A percentile compares a stretch with the other conserved stretches of the same genome.
Conservation (phyloP, 2,113 vertebrate genomes). For the Neofelis nebulosa region DNA sequence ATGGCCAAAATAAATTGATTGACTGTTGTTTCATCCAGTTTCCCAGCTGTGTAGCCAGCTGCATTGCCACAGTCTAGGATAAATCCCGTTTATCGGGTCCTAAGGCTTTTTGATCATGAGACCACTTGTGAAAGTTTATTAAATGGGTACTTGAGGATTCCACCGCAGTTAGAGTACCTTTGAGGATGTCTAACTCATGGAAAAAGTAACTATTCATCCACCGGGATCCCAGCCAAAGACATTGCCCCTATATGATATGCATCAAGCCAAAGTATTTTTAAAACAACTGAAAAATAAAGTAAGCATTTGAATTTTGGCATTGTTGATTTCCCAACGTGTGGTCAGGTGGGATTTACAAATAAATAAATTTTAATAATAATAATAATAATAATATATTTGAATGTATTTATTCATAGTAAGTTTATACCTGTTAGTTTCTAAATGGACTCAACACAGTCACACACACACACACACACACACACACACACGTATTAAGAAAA, state of each 20-base stretch:
- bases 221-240: not conserved
- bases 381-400: not conserved
- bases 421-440: not conserved
- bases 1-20: slow-evolving; percentile 62
- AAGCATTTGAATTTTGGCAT: not conserved
- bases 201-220: not conserved
- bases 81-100: slow-evolving; percentile 44
- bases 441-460: not conserved
- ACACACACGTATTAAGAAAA: not conserved
- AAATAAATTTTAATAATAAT: not conserved
- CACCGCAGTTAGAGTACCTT: not conserved
- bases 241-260: not conserved
- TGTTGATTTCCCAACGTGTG: not conserved
- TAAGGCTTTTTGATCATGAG: slow-evolving; percentile 48
- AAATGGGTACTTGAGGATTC: slow-evolving; percentile 9
- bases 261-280: not conserved
- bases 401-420: not conserved
- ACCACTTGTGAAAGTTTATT: not conserved
- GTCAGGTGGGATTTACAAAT: not conserved
- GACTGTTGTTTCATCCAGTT: slow-evolving; percentile 43
- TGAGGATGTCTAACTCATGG: not conserved
- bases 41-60: slow-evolving; percentile 73
- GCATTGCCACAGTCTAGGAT: slow-evolving; percentile 48
- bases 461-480: not conserved
- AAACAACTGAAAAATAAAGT: slow-evolving; percentile 4